phyloP scores from a whole-genome alignment of 2,113 vertebrate species.

The Saguinus imperator region DNA sequence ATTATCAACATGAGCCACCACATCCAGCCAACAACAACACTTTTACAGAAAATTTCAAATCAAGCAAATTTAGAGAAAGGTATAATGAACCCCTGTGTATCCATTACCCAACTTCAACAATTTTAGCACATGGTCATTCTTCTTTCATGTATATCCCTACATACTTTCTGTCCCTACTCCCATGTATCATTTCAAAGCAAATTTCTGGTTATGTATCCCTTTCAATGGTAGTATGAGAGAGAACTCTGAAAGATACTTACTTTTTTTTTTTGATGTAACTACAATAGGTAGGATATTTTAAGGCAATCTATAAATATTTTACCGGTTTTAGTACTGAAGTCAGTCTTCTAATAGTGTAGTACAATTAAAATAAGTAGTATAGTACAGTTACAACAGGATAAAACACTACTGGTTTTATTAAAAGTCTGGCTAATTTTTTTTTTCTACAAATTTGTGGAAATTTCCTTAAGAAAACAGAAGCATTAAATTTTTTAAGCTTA shows the following conservation, averaged over 20 bases:
- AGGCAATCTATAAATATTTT: background rate
- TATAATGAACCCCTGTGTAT: background rate
- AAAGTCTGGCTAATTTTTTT: background rate
- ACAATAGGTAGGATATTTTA: background rate
- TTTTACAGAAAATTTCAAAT: background rate
- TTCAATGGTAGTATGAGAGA: background rate
- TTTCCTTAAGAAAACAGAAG: background rate
- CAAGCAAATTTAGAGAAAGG: background rate
- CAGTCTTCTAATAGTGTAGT: background rate
- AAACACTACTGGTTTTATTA: background rate
- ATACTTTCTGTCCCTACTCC: background rate
- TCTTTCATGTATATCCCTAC: background rate
- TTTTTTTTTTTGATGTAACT: background rate
- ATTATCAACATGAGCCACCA: background rate
- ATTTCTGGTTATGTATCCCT: constrained; percentile 1
- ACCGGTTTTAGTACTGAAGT: background rate
- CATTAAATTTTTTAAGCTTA: background rate
- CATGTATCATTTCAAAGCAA: constrained; percentile 30
- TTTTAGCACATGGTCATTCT: background rate
- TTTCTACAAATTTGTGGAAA: background rate
- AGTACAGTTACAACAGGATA: background rate
- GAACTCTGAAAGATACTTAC: background rate
- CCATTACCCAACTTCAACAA: background rate
- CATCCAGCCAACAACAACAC: background rate
- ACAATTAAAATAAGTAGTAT: background rate